Evolutionary conservation across 1,140 invertebrate genomes (phyloP).

Genomic region (Ceratina calcarata): DNA sequence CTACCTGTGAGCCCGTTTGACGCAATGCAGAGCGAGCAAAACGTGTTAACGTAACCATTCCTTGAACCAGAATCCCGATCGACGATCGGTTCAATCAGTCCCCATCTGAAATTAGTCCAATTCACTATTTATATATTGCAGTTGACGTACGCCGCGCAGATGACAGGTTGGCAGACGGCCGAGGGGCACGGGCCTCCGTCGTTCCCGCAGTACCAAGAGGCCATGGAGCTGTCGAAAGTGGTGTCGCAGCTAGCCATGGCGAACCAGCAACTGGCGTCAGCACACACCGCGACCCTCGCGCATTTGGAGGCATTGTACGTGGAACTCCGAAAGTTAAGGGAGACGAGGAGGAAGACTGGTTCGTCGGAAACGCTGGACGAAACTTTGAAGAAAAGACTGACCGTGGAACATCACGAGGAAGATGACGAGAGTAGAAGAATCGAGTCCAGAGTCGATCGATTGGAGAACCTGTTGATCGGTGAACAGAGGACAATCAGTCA

Average conservation of each 20-base stretch:
- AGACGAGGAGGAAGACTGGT: slow-evolving; percentile 16
- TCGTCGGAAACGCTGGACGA: slow-evolving; percentile 15
- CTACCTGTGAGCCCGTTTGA: not conserved
- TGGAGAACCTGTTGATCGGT: slow-evolving; percentile 37
- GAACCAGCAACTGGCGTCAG: slow-evolving; percentile 74
- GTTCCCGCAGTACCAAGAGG: slow-evolving; percentile 49
- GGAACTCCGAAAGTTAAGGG: slow-evolving; percentile 63
- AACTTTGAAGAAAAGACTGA: slow-evolving; percentile 18
- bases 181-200: slow-evolving; percentile 43
- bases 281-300: slow-evolving; percentile 70
- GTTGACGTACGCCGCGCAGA: slow-evolving; percentile 68
- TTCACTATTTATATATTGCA: slow-evolving; percentile 58
- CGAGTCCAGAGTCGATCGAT: slow-evolving; percentile 30
- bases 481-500: not conserved
- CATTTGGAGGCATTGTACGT: slow-evolving; percentile 72
- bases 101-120: slow-evolving; percentile 34
- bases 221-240: slow-evolving; percentile 65
- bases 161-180: slow-evolving; percentile 68
- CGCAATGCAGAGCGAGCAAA: slow-evolving; percentile 17
- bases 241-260: slow-evolving; percentile 74
- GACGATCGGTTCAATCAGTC: slow-evolving; percentile 31
- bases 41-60: slow-evolving; percentile 27
- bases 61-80: slow-evolving; percentile 44
- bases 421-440: slow-evolving; percentile 28
- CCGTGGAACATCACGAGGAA: not conserved